A percentile compares a stretch with the other conserved stretches of the same genome.
Conservation (phyloP, 2,797 vertebrate species). For the Selene dorsalis region DNA sequence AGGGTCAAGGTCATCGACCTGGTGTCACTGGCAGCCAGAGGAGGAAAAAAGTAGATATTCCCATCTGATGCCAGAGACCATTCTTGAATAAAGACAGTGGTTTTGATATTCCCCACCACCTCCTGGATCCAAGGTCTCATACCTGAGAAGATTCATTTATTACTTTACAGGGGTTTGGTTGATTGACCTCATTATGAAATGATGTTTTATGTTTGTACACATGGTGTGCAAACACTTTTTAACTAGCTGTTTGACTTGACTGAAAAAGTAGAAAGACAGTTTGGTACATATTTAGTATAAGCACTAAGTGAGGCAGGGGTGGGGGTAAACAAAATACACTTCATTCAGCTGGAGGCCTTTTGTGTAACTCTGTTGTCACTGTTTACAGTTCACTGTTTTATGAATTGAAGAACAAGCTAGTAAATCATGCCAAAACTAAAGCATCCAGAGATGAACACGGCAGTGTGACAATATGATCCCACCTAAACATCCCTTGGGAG, state of each 20-base stretch:
- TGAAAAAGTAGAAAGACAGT: background rate
- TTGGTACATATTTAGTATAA: background rate
- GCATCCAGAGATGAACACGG: conserved; percentile 48
- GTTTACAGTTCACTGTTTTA: conserved; percentile 50
- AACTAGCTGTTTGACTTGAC: too few relatives aligned
- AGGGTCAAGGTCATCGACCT: too few relatives aligned
- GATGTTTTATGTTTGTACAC: background rate
- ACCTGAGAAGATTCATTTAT: background rate
- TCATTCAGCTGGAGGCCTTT: conserved; percentile 27
- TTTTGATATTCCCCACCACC: background rate
- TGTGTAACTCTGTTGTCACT: conserved; percentile 38
- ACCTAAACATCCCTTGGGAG: conserved; percentile 55
- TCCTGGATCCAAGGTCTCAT: background rate
- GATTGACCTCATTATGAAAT: background rate
- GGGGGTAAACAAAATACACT: background rate
- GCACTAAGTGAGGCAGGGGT: too few relatives aligned
- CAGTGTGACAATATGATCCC: conserved; percentile 55
- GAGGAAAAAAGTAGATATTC: background rate
- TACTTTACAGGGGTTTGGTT: background rate
- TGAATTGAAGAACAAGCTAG: conserved; percentile 48
- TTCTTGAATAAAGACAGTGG: background rate
- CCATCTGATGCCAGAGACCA: background rate
- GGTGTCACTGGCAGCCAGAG: too few relatives aligned
- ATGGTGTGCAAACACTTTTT: background rate
- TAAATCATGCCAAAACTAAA: conserved; percentile 57